Evolutionary conservation across 2,113 vertebrate species (phyloP).

Genomic region (Galeopterus variegatus): DNA sequence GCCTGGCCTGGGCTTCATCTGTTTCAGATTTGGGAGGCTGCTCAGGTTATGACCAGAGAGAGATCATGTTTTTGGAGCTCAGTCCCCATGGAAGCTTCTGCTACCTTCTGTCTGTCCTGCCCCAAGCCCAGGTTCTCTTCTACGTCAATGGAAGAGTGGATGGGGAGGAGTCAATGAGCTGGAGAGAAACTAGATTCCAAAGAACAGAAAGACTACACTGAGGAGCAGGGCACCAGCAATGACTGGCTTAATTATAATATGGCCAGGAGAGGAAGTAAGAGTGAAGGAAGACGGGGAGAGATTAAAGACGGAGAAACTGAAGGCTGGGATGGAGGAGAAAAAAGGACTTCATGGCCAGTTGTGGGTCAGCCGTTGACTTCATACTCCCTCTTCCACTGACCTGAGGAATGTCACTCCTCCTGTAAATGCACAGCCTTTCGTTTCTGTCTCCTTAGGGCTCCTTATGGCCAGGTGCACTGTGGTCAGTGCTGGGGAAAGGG

Average conservation of each 20-base stretch:
- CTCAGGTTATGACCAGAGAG: neutral
- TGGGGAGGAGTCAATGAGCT: neutral
- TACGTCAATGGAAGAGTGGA: neutral
- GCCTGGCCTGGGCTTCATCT: no score
- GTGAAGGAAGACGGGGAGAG: neutral
- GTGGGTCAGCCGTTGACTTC: neutral
- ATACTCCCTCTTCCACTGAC: neutral
- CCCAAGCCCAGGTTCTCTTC: neutral
- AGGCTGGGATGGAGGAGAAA: neutral
- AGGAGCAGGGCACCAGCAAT: neutral
- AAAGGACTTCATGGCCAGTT: fast-evolving
- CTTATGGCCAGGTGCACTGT: neutral
- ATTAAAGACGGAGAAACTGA: neutral
- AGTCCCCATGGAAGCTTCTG: neutral
- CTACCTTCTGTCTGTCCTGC: neutral
- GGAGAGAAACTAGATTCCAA: neutral
- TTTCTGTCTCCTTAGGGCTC: neutral
- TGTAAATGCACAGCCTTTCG: fast-evolving
- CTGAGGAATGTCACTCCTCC: neutral
- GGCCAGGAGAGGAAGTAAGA: neutral
- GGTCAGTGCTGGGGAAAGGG: neutral
- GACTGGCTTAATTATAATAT: neutral
- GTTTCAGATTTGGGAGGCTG: neutral
- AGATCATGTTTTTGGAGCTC: neutral
- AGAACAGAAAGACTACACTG: neutral